Base-by-base conservation (phyloP, 2,888 invertebrate species). In the Scaptomyza tumidula region DNA sequence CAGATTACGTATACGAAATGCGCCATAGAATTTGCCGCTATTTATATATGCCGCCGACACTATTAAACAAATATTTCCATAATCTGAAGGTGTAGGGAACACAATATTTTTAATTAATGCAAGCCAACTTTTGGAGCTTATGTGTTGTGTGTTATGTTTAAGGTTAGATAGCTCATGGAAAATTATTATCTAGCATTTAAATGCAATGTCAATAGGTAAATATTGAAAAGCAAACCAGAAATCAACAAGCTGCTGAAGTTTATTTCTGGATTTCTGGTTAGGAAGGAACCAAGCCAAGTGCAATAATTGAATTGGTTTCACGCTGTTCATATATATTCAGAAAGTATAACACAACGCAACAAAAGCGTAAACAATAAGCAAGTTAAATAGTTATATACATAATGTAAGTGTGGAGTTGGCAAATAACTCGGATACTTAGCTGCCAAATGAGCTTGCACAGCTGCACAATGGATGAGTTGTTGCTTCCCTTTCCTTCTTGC, bases 381-480 rank as follows among this genome's bases (percentile, higher is more conserved):
- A 56, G 29, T 41, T 50, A 67, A 76, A 78, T 73, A 80, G 57
- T 48, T 50, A 53, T 19, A 45, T 48, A 45, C 3, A 39, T 14
- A 66, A 39, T 53, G n/a, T 7, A 39, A 66, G 29, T 53, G 50
- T 41, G 53, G 50, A 61, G 52, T 64, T 35, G 19, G 53, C 48
- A 86, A 70, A 73, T 64, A 76, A 41, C 52, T 58, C 14, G 13
- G 52, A 44, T 52, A 64, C 68, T 44, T 24, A 39, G 67, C 62
- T 52, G 16, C 60, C 65, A 82, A 82, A 82, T 82, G 67, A 86
- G 88, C 69, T 86, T 88, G 74, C 66, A 88, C 82, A 83, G 82
- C 88, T 82, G 82, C 69, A 27, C 33, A 59, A 54, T 55, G 44
- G 31, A 7, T 45, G n/a, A 13, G 13, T n/a, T n/a, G 6, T 19